These are phyloP conservation scores for Gonatopus flavifemur DNA, from an alignment of 1,140 invertebrate species.

Conservation along the genomic window DNA sequence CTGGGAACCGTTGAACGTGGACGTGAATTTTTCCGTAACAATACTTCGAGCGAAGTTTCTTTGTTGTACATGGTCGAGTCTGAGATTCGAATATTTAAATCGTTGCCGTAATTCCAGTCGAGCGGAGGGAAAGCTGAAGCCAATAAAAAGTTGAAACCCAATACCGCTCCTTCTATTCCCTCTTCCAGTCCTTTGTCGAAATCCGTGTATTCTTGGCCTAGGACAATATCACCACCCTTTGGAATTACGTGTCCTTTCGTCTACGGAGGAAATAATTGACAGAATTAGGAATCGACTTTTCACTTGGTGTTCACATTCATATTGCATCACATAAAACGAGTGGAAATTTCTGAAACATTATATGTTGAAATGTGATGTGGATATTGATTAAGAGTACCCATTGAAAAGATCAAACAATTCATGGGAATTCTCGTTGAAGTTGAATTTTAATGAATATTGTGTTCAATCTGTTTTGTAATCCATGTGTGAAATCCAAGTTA, in stretches of 20 bases:
- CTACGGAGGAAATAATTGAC: constrained; percentile 51
- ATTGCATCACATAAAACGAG: too few species aligned
- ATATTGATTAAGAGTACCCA: neutral
- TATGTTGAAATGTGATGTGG: neutral
- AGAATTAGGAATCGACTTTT: too few species aligned
- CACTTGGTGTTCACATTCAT: too few species aligned
- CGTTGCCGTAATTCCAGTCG: neutral
- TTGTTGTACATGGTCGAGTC: too few species aligned
- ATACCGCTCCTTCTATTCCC: constrained; percentile 68
- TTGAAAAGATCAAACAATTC: neutral
- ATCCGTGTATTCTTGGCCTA: constrained; percentile 69
- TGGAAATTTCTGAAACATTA: too few species aligned
- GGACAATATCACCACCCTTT: constrained; percentile 63
- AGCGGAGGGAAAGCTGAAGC: constrained; percentile 56
- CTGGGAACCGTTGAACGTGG: too few species aligned
- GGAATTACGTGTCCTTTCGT: constrained; percentile 59
- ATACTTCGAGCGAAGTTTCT: neutral
- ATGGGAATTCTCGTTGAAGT: too few species aligned
- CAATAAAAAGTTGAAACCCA: constrained; percentile 68
- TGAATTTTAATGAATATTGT: too few species aligned
- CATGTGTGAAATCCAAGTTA: too few species aligned
- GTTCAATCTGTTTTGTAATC: too few species aligned
- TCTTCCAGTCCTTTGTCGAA: constrained; percentile 65
- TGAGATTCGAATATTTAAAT: too few species aligned
- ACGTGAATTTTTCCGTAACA: neutral